These are phyloP conservation scores for Oscheius myriophilus DNA, from an alignment of 2,888 invertebrate genomes.

Conservation along the genomic window DNA sequence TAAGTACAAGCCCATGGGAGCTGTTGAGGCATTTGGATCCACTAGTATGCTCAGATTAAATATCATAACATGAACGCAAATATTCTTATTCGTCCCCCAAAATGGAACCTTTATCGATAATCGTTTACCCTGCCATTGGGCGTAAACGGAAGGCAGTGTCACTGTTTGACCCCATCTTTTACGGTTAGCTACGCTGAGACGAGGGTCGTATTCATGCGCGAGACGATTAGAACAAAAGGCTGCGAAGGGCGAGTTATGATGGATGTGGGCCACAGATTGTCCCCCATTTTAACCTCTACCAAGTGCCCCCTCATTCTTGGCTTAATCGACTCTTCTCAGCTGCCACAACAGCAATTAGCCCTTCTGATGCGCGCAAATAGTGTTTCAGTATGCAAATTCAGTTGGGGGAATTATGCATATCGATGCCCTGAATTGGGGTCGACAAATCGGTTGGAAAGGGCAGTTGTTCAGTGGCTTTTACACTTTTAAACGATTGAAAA, in stretches of 20 bases:
- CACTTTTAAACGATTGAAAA: too few species aligned
- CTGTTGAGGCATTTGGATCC: too few species aligned
- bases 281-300: not conserved
- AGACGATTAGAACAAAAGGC: slow-evolving; percentile 18
- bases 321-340: slow-evolving; percentile 23
- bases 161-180: slow-evolving; percentile 8
- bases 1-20: too few species aligned
- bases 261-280: not conserved
- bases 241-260: slow-evolving; percentile 3
- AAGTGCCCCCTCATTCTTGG: not conserved
- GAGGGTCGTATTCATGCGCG: slow-evolving; percentile 17
- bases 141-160: not conserved
- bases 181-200: not conserved
- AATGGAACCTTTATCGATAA: too few species aligned
- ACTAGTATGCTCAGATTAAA: too few species aligned
- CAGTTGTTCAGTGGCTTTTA: too few species aligned
- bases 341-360: slow-evolving; percentile 27
- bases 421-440: too few species aligned
- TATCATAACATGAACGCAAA: too few species aligned
- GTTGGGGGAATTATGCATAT: slow-evolving; percentile 16
- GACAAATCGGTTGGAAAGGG: too few species aligned
- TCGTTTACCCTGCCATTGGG: too few species aligned
- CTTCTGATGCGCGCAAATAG: slow-evolving; percentile 29
- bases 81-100: too few species aligned
- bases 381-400: slow-evolving; percentile 27